A percentile compares a stretch with the other conserved stretches of the same genome.
Conservation (phyloP, 2,888 invertebrate genomes). For the Colletes collaris region DNA sequence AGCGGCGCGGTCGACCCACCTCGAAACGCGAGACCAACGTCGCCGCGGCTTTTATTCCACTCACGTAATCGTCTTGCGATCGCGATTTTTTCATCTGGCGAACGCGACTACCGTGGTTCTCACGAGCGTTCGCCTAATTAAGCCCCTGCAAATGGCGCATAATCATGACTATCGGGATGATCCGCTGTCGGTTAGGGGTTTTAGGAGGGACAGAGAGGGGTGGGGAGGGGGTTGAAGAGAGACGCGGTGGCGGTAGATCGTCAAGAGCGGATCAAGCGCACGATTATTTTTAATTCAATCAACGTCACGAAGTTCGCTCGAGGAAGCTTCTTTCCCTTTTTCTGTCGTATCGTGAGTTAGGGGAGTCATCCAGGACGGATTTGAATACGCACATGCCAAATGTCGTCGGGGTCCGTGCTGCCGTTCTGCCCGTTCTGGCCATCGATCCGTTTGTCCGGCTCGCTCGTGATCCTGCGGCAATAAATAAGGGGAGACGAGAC, state of each 20-base stretch:
- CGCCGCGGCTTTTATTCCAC: slow-evolving; percentile 46
- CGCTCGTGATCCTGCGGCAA: slow-evolving; percentile 76
- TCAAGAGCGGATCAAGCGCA: slow-evolving; percentile 43
- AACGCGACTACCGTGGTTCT: slow-evolving; percentile 40
- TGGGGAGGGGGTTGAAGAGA: background rate
- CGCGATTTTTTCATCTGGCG: slow-evolving; percentile 1
- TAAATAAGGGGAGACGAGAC: slow-evolving; percentile 80
- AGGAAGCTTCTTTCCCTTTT: slow-evolving; percentile 48
- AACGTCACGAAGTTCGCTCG: slow-evolving; percentile 65
- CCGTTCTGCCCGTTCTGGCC: slow-evolving; percentile 63
- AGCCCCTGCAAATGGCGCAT: slow-evolving; percentile 55
- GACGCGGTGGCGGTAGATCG: slow-evolving; percentile 43
- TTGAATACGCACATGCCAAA: slow-evolving; percentile 81
- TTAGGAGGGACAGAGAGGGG: background rate
- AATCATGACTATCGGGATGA: slow-evolving; percentile 65
- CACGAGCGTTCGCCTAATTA: slow-evolving; percentile 62
- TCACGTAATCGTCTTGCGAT: slow-evolving; percentile 61
- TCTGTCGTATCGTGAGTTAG: slow-evolving; percentile 66
- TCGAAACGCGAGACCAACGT: slow-evolving; percentile 3
- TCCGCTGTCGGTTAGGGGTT: slow-evolving; percentile 28
- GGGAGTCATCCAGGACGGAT: slow-evolving; percentile 71
- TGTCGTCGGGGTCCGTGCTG: slow-evolving; percentile 63
- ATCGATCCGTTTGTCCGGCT: slow-evolving; percentile 72
- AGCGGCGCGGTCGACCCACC: slow-evolving; percentile 2
- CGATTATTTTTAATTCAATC: slow-evolving; percentile 78